Base-by-base conservation (phyloP, 64 coral and sea anemone species). In the Porites lutea region DNA sequence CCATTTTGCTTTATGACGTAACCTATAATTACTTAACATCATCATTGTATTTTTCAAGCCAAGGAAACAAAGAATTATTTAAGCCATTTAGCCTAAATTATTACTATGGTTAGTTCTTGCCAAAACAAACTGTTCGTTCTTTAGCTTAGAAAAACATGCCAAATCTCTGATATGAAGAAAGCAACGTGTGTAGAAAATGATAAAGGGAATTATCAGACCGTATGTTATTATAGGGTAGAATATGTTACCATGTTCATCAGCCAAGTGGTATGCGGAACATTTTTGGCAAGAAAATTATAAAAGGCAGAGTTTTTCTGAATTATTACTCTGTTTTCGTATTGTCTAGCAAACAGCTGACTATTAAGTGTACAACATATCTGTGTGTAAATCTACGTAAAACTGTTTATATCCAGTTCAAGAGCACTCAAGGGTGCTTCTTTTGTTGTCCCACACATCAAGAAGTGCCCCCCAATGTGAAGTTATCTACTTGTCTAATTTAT, bases 371-470 rank as follows among this genome's bases (percentile, higher is more conserved):
- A 66, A 49, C 9, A 67, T 84, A 13, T 67, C 44, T 21, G 19
- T 52, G 48, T 68, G 61, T 52, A 84, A 52, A 50, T 66, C 2
- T 65, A 84, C 21, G 19, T 2, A 51, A 21, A 67, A 69, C 48
- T 84, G 81, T 67, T 84, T 84, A 84, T 68, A 46, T 48, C 47
- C 19, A 11, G 16, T 44, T 67, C 51, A 68, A 66, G 81, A 68
- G 48, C 46, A 0, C 19, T 83, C 44, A 48, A 50, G 79, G 61
- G 60, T 1, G 14, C 45, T 9, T 18, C 60, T 52, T 66, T 84
- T 84, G 81, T 84, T 44, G 48, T 84, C 22, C 68, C 48, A 68
- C 7, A n/a, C 81, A 84, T 83, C 49, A 83, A 65, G 62, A 65
- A 5, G 43, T 13, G 13, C 63, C 81, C 79, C 81, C 48, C 8